Evolutionary conservation across 2,888 invertebrate species (phyloP).

Genomic region (Polydesmus complanatus): DNA sequence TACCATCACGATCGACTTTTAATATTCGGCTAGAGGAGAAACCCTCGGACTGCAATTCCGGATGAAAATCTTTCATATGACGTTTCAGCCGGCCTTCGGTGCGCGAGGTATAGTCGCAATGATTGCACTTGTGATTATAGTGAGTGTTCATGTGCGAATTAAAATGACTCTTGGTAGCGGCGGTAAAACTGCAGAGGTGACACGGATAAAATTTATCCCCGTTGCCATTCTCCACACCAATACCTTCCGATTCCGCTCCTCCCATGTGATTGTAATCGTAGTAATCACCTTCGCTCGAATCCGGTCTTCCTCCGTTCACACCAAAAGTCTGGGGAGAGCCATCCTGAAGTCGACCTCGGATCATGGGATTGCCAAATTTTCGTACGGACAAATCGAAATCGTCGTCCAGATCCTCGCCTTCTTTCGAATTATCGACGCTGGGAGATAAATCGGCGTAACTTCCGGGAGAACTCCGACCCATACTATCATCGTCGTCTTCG

Average conservation of each 20-base stretch:
- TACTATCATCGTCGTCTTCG: slow-evolving; percentile 6
- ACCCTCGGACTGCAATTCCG: slow-evolving; percentile 31
- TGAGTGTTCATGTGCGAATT: slow-evolving; percentile 43
- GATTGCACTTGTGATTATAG: slow-evolving; percentile 39
- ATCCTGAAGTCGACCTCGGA: background rate
- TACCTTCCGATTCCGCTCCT: slow-evolving; percentile 18
- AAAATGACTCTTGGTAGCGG: slow-evolving; percentile 37
- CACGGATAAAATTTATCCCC: slow-evolving; percentile 33
- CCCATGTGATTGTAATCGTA: slow-evolving; percentile 2
- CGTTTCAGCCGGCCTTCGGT: slow-evolving; percentile 40
- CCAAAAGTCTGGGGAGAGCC: background rate
- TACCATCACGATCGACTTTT: background rate
- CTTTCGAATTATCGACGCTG: slow-evolving; percentile 7
- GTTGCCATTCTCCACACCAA: slow-evolving; percentile 11
- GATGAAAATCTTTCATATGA: slow-evolving; percentile 30
- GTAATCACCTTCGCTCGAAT: slow-evolving; percentile 11
- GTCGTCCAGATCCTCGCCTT: background rate
- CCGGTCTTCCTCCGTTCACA: slow-evolving; percentile 5
- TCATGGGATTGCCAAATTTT: background rate
- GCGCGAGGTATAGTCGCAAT: slow-evolving; percentile 41
- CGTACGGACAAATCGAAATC: background rate
- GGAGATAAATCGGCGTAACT: slow-evolving; percentile 8
- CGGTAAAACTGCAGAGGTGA: slow-evolving; percentile 38
- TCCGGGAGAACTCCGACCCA: slow-evolving; percentile 1
- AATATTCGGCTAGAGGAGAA: slow-evolving; percentile 26